Percentiles rank a stretch among this genome's conserved stretches.
Conservation (phyloP, 2,113 vertebrate species). For the Hyla sarda region DNA sequence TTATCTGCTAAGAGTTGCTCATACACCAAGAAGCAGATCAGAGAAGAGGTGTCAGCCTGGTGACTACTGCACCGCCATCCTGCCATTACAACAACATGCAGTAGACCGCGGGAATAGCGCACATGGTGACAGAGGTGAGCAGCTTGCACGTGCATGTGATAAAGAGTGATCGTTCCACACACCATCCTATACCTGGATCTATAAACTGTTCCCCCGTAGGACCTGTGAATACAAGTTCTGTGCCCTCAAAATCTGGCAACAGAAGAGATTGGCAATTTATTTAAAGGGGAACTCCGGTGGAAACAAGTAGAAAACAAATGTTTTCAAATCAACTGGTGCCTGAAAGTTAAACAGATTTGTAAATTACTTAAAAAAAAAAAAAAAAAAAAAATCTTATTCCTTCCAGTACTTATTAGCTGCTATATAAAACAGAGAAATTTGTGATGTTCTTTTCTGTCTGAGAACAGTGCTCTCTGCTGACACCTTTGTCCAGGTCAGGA, state of each 20-base stretch:
- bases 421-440: too few relatives aligned
- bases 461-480: too few relatives aligned
- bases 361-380: too few relatives aligned
- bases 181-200: conserved; percentile 49
- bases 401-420: too few relatives aligned
- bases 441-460: too few relatives aligned
- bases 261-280: neutral
- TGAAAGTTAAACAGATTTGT: too few relatives aligned
- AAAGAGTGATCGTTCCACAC: neutral
- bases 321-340: too few relatives aligned
- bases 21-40: neutral
- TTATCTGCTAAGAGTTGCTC: neutral
- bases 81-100: conserved; percentile 43
- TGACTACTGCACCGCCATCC: neutral
- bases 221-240: conserved; percentile 47
- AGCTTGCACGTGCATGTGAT: conserved; percentile 20
- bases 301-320: too few relatives aligned
- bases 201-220: neutral
- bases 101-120: neutral
- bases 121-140: neutral
- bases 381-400: too few relatives aligned
- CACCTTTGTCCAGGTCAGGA: too few relatives aligned
- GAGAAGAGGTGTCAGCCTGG: neutral
- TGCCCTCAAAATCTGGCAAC: conserved; percentile 43
- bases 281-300: too few relatives aligned